Conservation (phyloP, 2,888 invertebrate genomes). For the Hydroisotoma schaefferi region DNA sequence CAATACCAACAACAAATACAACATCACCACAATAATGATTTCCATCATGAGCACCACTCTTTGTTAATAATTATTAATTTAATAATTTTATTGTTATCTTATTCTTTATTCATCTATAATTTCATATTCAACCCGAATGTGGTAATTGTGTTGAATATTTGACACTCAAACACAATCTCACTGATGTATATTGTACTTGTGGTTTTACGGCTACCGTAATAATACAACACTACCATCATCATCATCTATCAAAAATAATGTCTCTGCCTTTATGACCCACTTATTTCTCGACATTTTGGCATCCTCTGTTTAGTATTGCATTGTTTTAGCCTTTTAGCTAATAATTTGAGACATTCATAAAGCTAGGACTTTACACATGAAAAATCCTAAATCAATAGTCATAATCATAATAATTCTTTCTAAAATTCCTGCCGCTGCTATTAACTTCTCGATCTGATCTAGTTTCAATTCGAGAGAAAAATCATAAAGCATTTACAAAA, state of each 20-base stretch:
- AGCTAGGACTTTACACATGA: no score
- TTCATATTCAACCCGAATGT: slow-evolving; percentile 17
- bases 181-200: slow-evolving; percentile 35
- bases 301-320: no score
- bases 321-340: no score
- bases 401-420: no score
- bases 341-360: no score
- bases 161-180: slow-evolving; percentile 16
- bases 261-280: neutral
- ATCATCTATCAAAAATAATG: slow-evolving; percentile 36
- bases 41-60: slow-evolving; percentile 18
- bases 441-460: no score
- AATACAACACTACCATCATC: slow-evolving; percentile 38
- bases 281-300: no score
- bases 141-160: slow-evolving; percentile 15
- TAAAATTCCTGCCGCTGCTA: no score
- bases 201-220: slow-evolving; percentile 34
- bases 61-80: slow-evolving; percentile 17
- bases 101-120: slow-evolving; percentile 19
- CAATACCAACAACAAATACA: slow-evolving; percentile 4
- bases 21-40: slow-evolving; percentile 14
- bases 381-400: no score
- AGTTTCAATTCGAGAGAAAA: no score
- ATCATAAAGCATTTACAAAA: no score
- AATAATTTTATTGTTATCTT: slow-evolving; percentile 17